These are phyloP conservation scores for Odocoileus hemionus DNA, from an alignment of 2,113 vertebrate genomes.

Conservation along the genomic window DNA sequence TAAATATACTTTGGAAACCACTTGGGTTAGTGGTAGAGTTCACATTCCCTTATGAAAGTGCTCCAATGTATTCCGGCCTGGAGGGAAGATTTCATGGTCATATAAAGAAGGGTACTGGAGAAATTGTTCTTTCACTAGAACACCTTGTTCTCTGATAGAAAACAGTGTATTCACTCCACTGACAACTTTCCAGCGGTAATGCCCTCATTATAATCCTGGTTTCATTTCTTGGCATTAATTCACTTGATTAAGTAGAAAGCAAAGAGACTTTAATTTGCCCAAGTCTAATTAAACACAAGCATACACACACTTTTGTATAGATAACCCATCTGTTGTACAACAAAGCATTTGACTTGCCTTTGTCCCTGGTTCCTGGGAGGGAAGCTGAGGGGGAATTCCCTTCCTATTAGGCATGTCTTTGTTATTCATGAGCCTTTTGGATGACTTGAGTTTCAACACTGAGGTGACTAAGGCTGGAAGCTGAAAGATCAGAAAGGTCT, in stretches of 20 bases:
- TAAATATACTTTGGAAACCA: background rate
- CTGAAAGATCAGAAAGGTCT: background rate
- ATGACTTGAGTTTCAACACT: background rate
- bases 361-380: background rate
- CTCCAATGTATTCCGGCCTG: background rate
- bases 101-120: background rate
- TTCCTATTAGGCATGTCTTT: background rate
- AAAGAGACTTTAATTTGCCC: background rate
- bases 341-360: background rate
- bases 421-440: background rate
- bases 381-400: background rate
- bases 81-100: background rate
- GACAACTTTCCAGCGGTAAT: background rate
- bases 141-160: background rate
- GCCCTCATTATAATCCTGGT: background rate
- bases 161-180: background rate
- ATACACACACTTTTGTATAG: background rate
- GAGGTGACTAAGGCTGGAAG: background rate
- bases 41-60: background rate
- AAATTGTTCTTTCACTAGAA: background rate
- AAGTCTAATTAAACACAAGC: background rate
- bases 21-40: background rate
- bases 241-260: background rate
- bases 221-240: constrained; percentile 28
- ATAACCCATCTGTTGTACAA: background rate